Conservation (phyloP, 1,140 invertebrate species). For the Coelopa frigida region DNA sequence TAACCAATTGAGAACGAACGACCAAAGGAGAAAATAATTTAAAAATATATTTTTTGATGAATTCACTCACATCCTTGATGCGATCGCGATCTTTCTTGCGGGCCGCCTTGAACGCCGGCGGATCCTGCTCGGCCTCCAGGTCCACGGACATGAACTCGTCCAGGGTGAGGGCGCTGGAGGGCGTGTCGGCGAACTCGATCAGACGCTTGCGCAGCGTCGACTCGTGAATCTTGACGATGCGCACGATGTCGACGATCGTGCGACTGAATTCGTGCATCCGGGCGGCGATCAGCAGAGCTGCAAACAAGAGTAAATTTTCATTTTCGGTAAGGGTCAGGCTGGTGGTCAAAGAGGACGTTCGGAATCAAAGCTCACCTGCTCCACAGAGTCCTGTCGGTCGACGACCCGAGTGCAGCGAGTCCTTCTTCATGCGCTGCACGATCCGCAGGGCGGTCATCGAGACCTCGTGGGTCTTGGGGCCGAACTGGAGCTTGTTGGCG, state of each 20-base stretch:
- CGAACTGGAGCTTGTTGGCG: conserved; percentile 89
- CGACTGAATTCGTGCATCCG: conserved; percentile 88
- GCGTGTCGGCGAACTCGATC: conserved; percentile 93
- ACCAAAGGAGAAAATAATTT: neutral
- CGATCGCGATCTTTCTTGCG: conserved; percentile 78
- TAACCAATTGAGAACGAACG: too few species aligned
- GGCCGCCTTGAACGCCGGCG: conserved; percentile 86
- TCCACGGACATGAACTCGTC: conserved; percentile 98
- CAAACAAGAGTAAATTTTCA: conserved; percentile 45
- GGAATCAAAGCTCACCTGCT: conserved; percentile 59
- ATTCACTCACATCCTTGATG: conserved; percentile 57
- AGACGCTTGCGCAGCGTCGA: conserved; percentile 86
- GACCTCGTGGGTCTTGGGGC: conserved; percentile 85
- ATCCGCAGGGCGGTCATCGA: conserved; percentile 89
- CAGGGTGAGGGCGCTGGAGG: conserved; percentile 79
- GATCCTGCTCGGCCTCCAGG: conserved; percentile 93
- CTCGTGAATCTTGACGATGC: conserved; percentile 94
- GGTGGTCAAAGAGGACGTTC: neutral
- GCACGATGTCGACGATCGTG: conserved; percentile 81
- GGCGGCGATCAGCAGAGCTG: conserved; percentile 87
- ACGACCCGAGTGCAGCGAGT: conserved; percentile 93
- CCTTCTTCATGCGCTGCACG: conserved; percentile 95
- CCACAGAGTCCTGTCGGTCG: conserved; percentile 94
- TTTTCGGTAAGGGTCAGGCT: conserved; percentile 43
- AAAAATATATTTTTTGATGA: neutral